Percentiles rank a stretch among this genome's conserved stretches.
These are phyloP conservation scores for Ascidia mentula DNA, from an alignment of 23 tunicate genomes.

Conservation along the genomic window DNA sequence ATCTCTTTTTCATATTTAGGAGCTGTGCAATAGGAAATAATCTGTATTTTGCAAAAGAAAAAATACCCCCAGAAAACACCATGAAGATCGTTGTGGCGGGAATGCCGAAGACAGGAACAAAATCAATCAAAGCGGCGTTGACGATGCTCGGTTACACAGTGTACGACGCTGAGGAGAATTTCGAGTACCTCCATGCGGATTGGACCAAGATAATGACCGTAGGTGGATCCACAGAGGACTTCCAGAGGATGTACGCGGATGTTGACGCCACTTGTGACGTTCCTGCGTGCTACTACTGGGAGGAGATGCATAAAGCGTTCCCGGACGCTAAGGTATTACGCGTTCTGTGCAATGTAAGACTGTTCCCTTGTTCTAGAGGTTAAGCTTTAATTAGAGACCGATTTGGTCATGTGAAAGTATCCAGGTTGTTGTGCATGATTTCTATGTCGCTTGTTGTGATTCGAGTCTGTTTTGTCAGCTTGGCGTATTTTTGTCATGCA, in stretches of 20 bases:
- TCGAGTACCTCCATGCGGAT: constrained; percentile 29
- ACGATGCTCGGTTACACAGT: constrained; percentile 53
- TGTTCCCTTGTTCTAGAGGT: no score
- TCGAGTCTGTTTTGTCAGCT: no score
- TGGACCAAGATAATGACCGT: constrained; percentile 61
- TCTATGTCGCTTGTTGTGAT: no score
- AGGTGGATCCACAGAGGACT: constrained; percentile 49
- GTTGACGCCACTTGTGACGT: constrained; percentile 61
- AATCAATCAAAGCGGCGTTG: constrained; percentile 34
- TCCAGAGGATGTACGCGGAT: constrained; percentile 39
- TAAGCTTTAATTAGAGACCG: no score
- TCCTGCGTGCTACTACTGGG: constrained; percentile 65
- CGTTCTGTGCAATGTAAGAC: no score
- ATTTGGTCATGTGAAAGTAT: no score
- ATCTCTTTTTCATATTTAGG: no score
- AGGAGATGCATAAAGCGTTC: constrained; percentile 61
- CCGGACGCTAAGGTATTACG: constrained; percentile 64
- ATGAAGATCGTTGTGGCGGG: constrained; percentile 59
- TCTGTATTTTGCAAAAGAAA: neutral
- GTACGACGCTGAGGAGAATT: constrained; percentile 47
- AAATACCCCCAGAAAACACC: neutral
- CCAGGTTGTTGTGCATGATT: no score
- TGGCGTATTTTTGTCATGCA: no score
- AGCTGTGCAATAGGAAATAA: neutral
- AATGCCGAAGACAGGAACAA: constrained; percentile 62